These are phyloP conservation scores for Scaptomyza tumidula DNA, from an alignment of 2,888 invertebrate species.

Conservation along the genomic window DNA sequence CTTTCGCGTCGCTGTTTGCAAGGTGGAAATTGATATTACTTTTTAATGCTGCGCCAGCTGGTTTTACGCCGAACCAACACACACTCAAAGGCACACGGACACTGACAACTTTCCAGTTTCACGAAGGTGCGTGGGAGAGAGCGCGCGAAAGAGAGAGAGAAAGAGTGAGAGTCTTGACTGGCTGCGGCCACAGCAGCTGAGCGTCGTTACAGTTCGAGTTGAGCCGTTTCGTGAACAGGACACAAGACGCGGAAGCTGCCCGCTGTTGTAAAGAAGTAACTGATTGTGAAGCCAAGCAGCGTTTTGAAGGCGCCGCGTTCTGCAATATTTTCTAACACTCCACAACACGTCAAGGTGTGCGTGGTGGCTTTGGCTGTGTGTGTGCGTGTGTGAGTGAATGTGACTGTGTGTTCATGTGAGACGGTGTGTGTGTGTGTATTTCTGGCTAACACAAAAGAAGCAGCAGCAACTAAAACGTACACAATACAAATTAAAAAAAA, in stretches of 20 bases:
- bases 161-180: constrained; percentile 33
- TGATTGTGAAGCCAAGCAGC: constrained; percentile 32
- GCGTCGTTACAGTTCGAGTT: constrained; percentile 77
- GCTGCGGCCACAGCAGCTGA: constrained; percentile 57
- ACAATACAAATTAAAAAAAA: not conserved
- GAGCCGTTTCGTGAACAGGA: constrained; percentile 77
- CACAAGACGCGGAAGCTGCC: constrained; percentile 73
- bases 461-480: constrained; percentile 25
- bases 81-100: constrained; percentile 8
- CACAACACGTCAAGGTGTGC: constrained; percentile 52
- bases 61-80: constrained; percentile 40
- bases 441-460: constrained; percentile 47
- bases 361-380: constrained; percentile 20
- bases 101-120: constrained; percentile 49
- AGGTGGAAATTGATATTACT: constrained; percentile 81
- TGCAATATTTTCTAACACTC: constrained; percentile 59
- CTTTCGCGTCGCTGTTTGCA: constrained; percentile 69
- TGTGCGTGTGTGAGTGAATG: constrained; percentile 34
- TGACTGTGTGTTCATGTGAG: constrained; percentile 31
- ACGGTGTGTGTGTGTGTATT: constrained; percentile 21
- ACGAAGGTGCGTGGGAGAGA: constrained; percentile 52
- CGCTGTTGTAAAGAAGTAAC: constrained; percentile 16
- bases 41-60: constrained; percentile 80
- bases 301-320: constrained; percentile 39
- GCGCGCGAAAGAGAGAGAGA: constrained; percentile 25